Percentiles rank a stretch among this genome's conserved stretches.
These are phyloP conservation scores for Onchidella celtica DNA, from an alignment of 2,888 invertebrate genomes.

Conservation along the genomic window DNA sequence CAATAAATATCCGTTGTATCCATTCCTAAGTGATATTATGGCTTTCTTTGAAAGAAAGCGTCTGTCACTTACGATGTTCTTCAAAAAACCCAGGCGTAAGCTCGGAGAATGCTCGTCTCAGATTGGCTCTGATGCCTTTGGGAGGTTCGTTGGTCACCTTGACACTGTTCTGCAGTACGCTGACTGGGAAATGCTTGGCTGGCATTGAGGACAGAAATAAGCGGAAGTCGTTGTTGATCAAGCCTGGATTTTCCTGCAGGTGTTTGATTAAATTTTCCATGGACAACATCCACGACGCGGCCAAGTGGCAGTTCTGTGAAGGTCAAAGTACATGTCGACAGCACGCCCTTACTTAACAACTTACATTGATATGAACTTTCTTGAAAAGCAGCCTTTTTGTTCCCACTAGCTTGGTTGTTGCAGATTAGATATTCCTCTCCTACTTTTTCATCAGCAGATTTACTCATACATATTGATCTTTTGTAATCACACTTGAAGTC, in stretches of 20 bases:
- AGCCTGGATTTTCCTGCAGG: conserved; percentile 75
- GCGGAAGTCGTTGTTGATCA: conserved; percentile 78
- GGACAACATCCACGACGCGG: conserved; percentile 80
- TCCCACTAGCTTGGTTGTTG: no score
- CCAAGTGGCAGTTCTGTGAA: conserved; percentile 81
- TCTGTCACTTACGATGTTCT: conserved; percentile 86
- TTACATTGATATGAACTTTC: no score
- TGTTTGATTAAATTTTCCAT: conserved; percentile 79
- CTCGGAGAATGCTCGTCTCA: conserved; percentile 90
- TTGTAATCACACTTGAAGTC: no score
- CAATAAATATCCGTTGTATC: no score
- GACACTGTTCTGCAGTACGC: conserved; percentile 81
- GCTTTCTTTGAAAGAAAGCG: no score
- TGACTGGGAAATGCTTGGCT: conserved; percentile 79
- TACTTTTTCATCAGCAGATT: no score
- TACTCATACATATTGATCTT: no score
- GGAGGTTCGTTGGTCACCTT: conserved; percentile 82
- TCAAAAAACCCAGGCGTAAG: conserved; percentile 92
- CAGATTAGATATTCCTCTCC: no score
- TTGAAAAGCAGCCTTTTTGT: no score
- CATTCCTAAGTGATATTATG: no score
- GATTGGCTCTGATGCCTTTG: conserved; percentile 85
- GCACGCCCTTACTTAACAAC: no score
- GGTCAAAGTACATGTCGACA: not conserved
- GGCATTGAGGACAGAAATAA: conserved; percentile 81